Conservation (phyloP, 2,797 vertebrate genomes). For the Alfaro cultratus region DNA sequence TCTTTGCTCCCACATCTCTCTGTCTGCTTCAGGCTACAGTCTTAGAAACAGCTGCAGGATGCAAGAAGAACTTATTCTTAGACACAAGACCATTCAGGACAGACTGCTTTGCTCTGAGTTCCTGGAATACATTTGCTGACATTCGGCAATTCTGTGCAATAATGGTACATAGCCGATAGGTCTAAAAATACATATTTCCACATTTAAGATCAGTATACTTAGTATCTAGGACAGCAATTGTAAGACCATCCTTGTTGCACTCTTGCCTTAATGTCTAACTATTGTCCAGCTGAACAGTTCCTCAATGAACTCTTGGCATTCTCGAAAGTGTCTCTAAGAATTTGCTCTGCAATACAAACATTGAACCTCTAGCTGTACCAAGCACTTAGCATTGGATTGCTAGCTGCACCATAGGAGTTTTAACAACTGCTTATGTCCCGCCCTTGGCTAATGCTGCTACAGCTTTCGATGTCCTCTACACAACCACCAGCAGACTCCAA, state of each 20-base stretch:
- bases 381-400: too few relatives aligned
- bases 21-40: background rate
- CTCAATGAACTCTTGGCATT: background rate
- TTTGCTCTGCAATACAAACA: too few relatives aligned
- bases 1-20: background rate
- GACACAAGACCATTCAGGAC: background rate
- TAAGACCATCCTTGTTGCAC: background rate
- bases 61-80: background rate
- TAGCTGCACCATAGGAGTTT: too few relatives aligned
- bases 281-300: background rate
- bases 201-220: background rate
- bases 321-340: background rate
- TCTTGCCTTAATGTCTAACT: background rate
- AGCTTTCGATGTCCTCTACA: too few relatives aligned
- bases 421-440: too few relatives aligned
- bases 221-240: background rate
- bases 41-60: background rate
- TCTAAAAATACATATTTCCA: background rate
- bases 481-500: too few relatives aligned
- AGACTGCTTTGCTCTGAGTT: conserved; percentile 1
- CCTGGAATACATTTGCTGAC: background rate
- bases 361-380: too few relatives aligned
- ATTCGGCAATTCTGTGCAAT: background rate
- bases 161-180: background rate
- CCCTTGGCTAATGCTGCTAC: too few relatives aligned